A percentile compares a stretch with the other conserved stretches of the same genome.
These are phyloP conservation scores for Echinarachnius parma DNA, from an alignment of 53 echinoderm and acorn worm genomes.

Conservation along the genomic window DNA sequence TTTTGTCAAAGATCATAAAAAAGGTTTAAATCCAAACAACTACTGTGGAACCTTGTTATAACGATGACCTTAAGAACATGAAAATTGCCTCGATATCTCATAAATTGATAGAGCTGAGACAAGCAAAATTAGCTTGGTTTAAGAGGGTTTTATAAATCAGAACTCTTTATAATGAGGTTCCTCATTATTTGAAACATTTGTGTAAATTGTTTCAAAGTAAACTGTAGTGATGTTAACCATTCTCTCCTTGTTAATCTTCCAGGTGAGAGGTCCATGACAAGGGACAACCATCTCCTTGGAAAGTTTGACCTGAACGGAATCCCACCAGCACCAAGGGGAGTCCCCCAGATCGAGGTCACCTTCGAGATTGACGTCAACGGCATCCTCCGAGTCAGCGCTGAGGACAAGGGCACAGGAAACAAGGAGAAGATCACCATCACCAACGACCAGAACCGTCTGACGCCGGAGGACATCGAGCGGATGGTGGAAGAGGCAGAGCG, in stretches of 20 bases:
- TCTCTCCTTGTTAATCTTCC: constrained; percentile 8
- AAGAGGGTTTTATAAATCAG: too few relatives aligned
- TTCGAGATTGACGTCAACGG: constrained; percentile 99
- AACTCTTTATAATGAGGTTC: too few relatives aligned
- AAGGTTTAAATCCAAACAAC: too few relatives aligned
- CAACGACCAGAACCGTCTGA: constrained; percentile 96
- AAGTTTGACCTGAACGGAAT: constrained; percentile 96
- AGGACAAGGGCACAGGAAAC: constrained; percentile 99
- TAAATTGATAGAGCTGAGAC: too few relatives aligned
- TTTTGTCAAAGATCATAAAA: too few relatives aligned
- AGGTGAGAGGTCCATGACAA: constrained; percentile 98
- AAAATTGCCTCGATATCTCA: too few relatives aligned
- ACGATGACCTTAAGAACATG: too few relatives aligned
- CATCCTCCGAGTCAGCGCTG: constrained; percentile 88
- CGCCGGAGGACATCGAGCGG: constrained; percentile 96
- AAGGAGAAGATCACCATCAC: constrained; percentile 99
- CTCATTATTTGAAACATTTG: too few relatives aligned
- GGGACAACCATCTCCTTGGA: constrained; percentile 96
- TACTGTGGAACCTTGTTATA: too few relatives aligned
- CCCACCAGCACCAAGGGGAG: constrained; percentile 96
- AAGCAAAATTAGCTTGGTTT: too few relatives aligned
- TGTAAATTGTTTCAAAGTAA: too few relatives aligned
- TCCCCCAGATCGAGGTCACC: constrained; percentile 96
- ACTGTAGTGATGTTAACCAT: background rate
- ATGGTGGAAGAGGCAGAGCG: constrained; percentile 94